Base-by-base conservation (phyloP, 2,113 vertebrate genomes). In the Plotosus lineatus region DNA sequence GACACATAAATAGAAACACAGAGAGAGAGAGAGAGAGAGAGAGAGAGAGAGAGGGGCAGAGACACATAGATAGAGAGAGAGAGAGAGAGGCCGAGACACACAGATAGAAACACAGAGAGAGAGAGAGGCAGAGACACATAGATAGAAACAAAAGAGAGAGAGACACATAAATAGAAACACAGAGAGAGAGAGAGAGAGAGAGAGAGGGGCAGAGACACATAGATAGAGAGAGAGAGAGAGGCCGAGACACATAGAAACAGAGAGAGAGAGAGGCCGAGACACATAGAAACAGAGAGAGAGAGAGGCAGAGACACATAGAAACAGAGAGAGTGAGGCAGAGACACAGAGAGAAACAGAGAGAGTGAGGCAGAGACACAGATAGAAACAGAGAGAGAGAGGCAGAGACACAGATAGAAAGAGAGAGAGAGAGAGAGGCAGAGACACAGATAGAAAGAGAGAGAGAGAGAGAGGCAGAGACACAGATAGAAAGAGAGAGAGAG, bases 241-340 rank as follows among this genome's bases (percentile, higher is more conserved):
- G 53, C 66, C 31, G n/a, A n/a, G n/a, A n/a, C 6, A 77, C 26
- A 77, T 50, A 46, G 19, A 44, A n/a, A 61, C 75, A 61, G 15
- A 51, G 7, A 31, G 46, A 55, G 33, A 78, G 33, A 40, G 28
- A 38, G 33, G 55, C n/a, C 10, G 1, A 66, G 65, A 19, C 6
- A 77, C 26, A 77, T 50, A 46, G 19, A 44, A n/a, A 61, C 75
- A 61, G 15, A 51, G 7, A 31, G 46, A 55, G 33, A 78, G 33
- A 40, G 28, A 38, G 33, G 55, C n/a, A 9, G 1, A 66, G 65
- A 19, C 6, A 77, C 26, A 77, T 50, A 46, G 19, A 44, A n/a
- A 61, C 75, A 61, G 15, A 51, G 7, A 31, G 46, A 55, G 33
- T 66, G 33, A 40, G 28, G 26, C 21, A 68, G n/a, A 9, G 1